Percentiles rank a stretch among this genome's conserved stretches.
These are phyloP conservation scores for Turnix velox DNA, from an alignment of 2,113 vertebrate genomes.

Conservation along the genomic window DNA sequence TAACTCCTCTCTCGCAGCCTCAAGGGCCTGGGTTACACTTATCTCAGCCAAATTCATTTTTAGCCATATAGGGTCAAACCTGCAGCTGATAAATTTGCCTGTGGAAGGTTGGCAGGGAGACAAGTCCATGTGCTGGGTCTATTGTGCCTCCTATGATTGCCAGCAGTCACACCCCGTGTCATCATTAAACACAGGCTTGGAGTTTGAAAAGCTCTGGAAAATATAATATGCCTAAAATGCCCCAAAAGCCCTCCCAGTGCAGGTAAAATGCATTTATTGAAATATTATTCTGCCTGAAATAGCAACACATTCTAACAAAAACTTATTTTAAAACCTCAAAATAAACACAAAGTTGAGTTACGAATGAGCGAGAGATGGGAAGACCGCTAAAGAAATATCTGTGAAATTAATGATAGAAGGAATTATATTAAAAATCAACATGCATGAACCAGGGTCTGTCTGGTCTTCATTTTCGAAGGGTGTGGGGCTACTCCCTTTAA, in stretches of 20 bases:
- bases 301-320: slow-evolving; percentile 18
- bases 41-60: slow-evolving; percentile 48
- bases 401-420: background rate
- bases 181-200: slow-evolving; percentile 42
- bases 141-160: slow-evolving; percentile 60
- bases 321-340: slow-evolving; percentile 26
- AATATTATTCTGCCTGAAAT: slow-evolving; percentile 31
- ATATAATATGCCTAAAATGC: slow-evolving; percentile 1
- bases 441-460: background rate
- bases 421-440: background rate
- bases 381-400: background rate
- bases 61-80: slow-evolving; percentile 57
- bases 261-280: slow-evolving; percentile 42
- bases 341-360: background rate
- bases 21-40: slow-evolving; percentile 57
- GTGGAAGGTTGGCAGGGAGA: slow-evolving; percentile 54
- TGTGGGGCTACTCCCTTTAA: background rate
- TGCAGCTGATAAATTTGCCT: slow-evolving; percentile 58
- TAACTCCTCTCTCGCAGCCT: slow-evolving; percentile 41
- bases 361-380: background rate
- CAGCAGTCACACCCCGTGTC: slow-evolving; percentile 48
- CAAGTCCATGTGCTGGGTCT: slow-evolving; percentile 49
- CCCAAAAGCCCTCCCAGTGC: slow-evolving; percentile 18
- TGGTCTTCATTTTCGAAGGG: background rate
- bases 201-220: slow-evolving; percentile 60